Base-by-base conservation (phyloP, 2,888 invertebrate species). In the Troilus luridus region DNA sequence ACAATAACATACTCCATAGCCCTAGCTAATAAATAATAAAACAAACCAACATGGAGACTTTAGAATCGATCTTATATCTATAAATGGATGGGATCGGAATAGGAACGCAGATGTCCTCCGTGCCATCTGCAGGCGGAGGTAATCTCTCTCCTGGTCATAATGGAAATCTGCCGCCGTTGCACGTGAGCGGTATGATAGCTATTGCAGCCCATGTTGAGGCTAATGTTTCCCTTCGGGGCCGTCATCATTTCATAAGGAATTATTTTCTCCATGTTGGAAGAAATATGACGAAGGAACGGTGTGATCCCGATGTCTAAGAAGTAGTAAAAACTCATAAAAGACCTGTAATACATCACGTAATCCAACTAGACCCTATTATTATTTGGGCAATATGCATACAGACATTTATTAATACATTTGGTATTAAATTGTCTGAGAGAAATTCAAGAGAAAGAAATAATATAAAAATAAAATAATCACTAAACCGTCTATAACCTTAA, bases 131-230 rank as follows among this genome's bases (percentile, higher is more conserved):
- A 85, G 85, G 56, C 56, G 56, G 56, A 56, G 85, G 85, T 56
- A 85, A 85, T 85, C 85, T 85, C 85, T 85, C 85, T 85, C 85
- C 56, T 56, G n/a, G 85, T 58, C 85, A 19, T 85, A 85, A 85
- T 85, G 85, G 85, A 85, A 85, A 85, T 85, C n/a, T 85, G 85
- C 56, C 56, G 56, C 85, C 85, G 56, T 9, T n/a, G 81, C 85
- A 85, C 85, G 85, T 85, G 85, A 54, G n/a, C 85, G 1, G 56
- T 85, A 85, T 21, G 56, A 56, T 58, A 56, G 58, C 41, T 41
- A 8, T 77, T 19, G 17, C 72, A 77, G 19, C 27, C 72, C 17
- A 41, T 77, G 72, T n/a, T 77, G 17, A 77, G 41, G 72, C 5
- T 27, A 41, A 77, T 77, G 72, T 77, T 24, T 24, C n/a, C 10